Base-by-base conservation (phyloP, 2,113 vertebrate species). In the Symphodus melops region DNA sequence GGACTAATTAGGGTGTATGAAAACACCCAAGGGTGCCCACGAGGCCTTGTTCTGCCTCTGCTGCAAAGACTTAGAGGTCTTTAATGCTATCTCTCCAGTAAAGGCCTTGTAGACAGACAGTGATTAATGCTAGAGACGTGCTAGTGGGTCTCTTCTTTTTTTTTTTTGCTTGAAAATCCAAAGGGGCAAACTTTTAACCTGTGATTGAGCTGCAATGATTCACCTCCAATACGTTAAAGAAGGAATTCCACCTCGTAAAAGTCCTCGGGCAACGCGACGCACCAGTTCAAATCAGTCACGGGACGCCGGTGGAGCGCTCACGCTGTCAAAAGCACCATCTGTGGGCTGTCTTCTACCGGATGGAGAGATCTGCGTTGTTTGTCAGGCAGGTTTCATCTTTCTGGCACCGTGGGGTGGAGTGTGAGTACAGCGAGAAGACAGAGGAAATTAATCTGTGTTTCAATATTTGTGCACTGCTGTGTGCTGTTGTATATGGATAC, bases 1-100 rank as follows among this genome's bases (percentile, higher is more conserved):
- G 62, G 84, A 85, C 86, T 91, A 91, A 91, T 92, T 86, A 85
- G 72, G 70, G 79, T 69, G 82, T 61, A 60, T 21, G 78, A 73
- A 88, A 88, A 85, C 86, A 86, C 89, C 81, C 64, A 21, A 68
- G 81, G 80, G 63, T 17, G 49, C 84, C 82, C 72, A 65, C 69
- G 10, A 74, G 87, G 77, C 69, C 75, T 79, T 7, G 65, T 77
- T 59, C 77, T 46, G 44, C 64, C 55, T 33, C 56, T 4, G 55
- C 54, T 46, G 59, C 70, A 75, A 52, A 89, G 46, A 54, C 79
- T 69, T 54, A 52, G 67, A 64, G 57, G 73, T 84, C 77, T 72
- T 72, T 72, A 68, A 62, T 19, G 9, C 66, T 63, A 68, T 82
- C 74, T 82, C 85, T 68, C 25, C 65, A 73, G 19, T 52, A 14